Conservation (phyloP, 2,113 vertebrate genomes). For the Morphnarchus princeps region DNA sequence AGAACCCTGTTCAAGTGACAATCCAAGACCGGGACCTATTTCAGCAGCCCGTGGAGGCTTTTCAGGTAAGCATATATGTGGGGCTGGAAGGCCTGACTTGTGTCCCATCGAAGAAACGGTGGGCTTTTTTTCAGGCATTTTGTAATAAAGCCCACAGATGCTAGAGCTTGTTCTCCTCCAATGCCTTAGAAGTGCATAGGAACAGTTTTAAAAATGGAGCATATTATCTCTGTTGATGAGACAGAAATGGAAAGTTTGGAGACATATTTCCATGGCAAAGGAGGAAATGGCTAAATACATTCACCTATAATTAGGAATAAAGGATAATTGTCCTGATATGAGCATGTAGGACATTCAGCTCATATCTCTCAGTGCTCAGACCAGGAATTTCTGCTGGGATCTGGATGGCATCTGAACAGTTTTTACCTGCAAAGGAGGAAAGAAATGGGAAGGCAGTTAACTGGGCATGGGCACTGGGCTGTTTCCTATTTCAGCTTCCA, state of each 20-base stretch:
- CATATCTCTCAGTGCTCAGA: background rate
- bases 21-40: conserved; percentile 62
- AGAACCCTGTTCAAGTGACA: conserved; percentile 68
- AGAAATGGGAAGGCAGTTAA: background rate
- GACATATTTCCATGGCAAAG: background rate
- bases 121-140: background rate
- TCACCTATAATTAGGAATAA: background rate
- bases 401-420: background rate
- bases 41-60: conserved; percentile 66
- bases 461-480: background rate
- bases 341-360: background rate
- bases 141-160: background rate
- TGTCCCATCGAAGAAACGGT: background rate
- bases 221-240: background rate
- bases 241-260: background rate
- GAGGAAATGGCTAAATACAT: background rate
- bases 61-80: conserved; percentile 72
- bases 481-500: background rate
- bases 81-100: background rate
- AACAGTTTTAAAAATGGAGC: background rate
- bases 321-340: background rate
- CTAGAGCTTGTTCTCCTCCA: background rate
- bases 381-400: background rate
- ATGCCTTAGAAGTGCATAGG: background rate
- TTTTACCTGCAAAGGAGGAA: background rate